Percentiles rank a stretch among this genome's conserved stretches.
Evolutionary conservation across 2,797 vertebrate genomes (phyloP).

Genomic region (Philypnodon macrostomus): DNA sequence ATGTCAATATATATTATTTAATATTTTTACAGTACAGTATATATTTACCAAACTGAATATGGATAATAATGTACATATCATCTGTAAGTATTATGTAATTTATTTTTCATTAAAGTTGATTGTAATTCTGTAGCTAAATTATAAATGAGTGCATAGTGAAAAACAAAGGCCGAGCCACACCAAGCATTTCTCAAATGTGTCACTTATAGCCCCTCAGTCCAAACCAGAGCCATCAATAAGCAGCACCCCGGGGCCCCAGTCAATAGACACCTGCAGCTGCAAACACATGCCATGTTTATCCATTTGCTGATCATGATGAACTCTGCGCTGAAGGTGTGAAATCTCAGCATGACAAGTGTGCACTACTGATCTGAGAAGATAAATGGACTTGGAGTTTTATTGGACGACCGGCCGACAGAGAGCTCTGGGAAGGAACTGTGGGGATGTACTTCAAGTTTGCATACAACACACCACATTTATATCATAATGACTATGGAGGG

Average conservation of each 20-base stretch:
- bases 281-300: conserved; percentile 57
- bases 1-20: not conserved
- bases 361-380: conserved; percentile 17
- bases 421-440: not conserved
- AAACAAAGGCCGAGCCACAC: not conserved
- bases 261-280: conserved; percentile 68
- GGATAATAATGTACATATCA: conserved; percentile 61
- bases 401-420: conserved; percentile 1
- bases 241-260: conserved; percentile 32
- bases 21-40: conserved; percentile 2
- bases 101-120: conserved; percentile 57
- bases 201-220: conserved; percentile 47
- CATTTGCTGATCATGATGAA: conserved; percentile 47
- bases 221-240: conserved; percentile 15
- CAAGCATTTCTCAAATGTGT: conserved; percentile 29
- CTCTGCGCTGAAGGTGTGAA: conserved; percentile 43
- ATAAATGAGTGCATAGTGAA: not conserved
- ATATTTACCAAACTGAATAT: conserved; percentile 13
- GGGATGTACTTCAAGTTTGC: not conserved
- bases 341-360: conserved; percentile 26
- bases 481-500: not conserved
- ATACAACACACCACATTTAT: not conserved
- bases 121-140: conserved; percentile 7
- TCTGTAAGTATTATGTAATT: conserved; percentile 50
- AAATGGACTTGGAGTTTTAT: conserved; percentile 15